Evolutionary conservation across 92 coral and sea anemone genomes (phyloP).

Genomic region (Muricea muricata): DNA sequence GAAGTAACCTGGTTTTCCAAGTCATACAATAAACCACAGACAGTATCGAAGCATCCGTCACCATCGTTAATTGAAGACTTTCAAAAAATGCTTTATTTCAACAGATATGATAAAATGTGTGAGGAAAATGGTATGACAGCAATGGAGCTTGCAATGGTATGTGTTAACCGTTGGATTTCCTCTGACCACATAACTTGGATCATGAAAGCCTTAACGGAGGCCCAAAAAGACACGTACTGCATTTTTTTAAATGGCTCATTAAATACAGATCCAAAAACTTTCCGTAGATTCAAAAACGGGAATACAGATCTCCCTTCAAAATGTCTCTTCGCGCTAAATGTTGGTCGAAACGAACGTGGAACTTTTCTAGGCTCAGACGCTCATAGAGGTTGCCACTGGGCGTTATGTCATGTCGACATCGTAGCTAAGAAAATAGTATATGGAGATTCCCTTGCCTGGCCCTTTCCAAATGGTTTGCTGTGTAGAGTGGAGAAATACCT

Average conservation of each 20-base stretch:
- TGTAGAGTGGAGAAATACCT: background rate
- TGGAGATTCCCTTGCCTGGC: slow-evolving; percentile 52
- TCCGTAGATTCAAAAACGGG: background rate
- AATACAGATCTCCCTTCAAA: slow-evolving; percentile 10
- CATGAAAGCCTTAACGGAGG: too few relatives aligned
- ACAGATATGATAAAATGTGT: slow-evolving; percentile 44
- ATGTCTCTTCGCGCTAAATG: slow-evolving; percentile 33
- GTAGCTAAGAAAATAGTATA: too few relatives aligned
- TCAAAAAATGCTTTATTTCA: slow-evolving; percentile 46
- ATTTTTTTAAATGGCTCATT: slow-evolving; percentile 37
- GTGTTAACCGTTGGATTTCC: background rate
- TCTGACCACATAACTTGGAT: too few relatives aligned
- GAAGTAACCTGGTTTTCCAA: slow-evolving; percentile 59
- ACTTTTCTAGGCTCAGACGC: too few relatives aligned
- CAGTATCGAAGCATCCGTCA: slow-evolving; percentile 35
- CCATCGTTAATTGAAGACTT: slow-evolving; percentile 43
- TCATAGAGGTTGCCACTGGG: too few relatives aligned
- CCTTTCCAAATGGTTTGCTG: slow-evolving; percentile 10
- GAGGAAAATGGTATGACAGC: slow-evolving; percentile 6
- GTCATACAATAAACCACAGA: slow-evolving; percentile 35
- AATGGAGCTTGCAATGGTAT: background rate
- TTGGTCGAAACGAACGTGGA: too few relatives aligned
- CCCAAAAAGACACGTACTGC: slow-evolving; percentile 32
- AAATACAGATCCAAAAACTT: slow-evolving; percentile 8
- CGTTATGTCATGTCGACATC: too few relatives aligned